Conservation (phyloP, 2,888 invertebrate species). For the Ectemnius continuus region DNA sequence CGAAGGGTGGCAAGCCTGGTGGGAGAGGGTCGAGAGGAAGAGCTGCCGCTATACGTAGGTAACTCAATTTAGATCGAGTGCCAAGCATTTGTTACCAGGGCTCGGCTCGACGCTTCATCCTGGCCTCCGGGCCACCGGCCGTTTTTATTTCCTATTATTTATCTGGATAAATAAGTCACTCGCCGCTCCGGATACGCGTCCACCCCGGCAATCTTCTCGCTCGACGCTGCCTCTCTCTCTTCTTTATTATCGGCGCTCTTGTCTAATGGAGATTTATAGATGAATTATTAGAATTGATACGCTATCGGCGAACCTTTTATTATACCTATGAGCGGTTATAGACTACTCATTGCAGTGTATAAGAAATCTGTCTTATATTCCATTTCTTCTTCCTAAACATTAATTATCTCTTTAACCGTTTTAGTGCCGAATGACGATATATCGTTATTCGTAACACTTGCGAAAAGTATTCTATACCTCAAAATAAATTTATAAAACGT, state of each 20-base stretch:
- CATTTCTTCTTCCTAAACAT: too few relatives aligned
- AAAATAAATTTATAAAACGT: too few relatives aligned
- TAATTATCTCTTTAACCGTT: too few relatives aligned
- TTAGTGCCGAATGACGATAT: too few relatives aligned
- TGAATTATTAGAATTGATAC: conserved; percentile 47
- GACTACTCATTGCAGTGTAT: too few relatives aligned
- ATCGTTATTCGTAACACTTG: too few relatives aligned
- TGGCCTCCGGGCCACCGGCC: conserved; percentile 54
- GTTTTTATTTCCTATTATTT: conserved; percentile 77
- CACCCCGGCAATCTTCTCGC: conserved; percentile 16
- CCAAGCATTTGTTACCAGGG: conserved; percentile 76
- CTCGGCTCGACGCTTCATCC: conserved; percentile 63
- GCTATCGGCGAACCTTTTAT: neutral
- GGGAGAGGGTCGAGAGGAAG: conserved; percentile 52
- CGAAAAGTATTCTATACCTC: too few relatives aligned
- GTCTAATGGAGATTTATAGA: conserved; percentile 54
- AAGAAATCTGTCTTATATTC: too few relatives aligned
- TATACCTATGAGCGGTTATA: too few relatives aligned
- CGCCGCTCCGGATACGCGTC: conserved; percentile 6
- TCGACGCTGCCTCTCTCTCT: neutral
- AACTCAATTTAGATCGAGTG: conserved; percentile 79
- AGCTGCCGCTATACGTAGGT: conserved; percentile 61
- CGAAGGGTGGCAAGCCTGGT: conserved; percentile 51
- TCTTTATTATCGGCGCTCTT: conserved; percentile 60
- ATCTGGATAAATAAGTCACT: conserved; percentile 74